A percentile compares a stretch with the other conserved stretches of the same genome.
phyloP scores from a whole-genome alignment of 2,113 vertebrate species.

The Vulpes lagopus region DNA sequence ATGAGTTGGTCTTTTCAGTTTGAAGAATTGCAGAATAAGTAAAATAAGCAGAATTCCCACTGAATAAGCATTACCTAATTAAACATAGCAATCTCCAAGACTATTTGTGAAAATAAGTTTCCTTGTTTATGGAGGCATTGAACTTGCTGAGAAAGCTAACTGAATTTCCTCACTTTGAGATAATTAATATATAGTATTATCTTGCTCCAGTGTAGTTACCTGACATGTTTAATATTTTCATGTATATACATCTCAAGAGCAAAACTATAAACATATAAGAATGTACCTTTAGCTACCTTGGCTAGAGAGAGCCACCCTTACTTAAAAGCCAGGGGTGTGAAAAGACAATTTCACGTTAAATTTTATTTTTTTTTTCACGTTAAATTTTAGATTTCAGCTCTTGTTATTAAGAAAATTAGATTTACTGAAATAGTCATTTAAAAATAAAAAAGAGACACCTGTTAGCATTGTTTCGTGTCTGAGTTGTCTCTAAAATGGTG shows the following conservation, averaged over 20 bases:
- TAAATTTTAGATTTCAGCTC: conserved; percentile 41
- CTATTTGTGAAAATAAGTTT: conserved; percentile 12
- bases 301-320: background rate
- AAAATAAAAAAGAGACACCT: conserved; percentile 64
- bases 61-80: conserved; percentile 53
- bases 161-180: conserved; percentile 38
- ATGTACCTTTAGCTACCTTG: background rate
- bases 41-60: conserved; percentile 55
- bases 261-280: conserved; percentile 57
- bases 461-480: background rate
- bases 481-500: conserved; percentile 57
- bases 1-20: conserved; percentile 58
- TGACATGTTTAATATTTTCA: conserved; percentile 19
- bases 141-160: conserved; percentile 56
- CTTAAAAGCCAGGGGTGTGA: conserved; percentile 24
- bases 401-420: conserved; percentile 35
- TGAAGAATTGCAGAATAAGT: conserved; percentile 64
- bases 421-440: conserved; percentile 9
- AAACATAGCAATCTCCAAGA: conserved; percentile 34
- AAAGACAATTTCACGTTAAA: conserved; percentile 50
- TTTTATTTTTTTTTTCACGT: conserved; percentile 7
- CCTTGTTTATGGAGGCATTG: background rate
- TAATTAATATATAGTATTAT: background rate
- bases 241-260: conserved; percentile 38
- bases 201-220: conserved; percentile 27